These are phyloP conservation scores for Emberiza fucata DNA, from an alignment of 2,113 vertebrate genomes.

Conservation along the genomic window DNA sequence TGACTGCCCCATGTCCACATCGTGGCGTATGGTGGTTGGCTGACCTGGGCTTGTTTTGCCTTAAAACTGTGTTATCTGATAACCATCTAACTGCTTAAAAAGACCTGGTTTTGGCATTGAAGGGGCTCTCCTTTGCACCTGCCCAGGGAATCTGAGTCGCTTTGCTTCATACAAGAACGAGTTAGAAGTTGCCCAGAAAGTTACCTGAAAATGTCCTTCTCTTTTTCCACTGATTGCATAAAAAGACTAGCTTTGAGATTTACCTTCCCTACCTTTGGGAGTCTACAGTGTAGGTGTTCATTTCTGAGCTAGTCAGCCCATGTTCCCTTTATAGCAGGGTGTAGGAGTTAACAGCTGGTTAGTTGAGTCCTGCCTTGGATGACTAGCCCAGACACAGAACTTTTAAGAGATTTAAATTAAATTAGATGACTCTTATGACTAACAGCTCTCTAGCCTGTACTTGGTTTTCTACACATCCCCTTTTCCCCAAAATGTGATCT, in stretches of 20 bases:
- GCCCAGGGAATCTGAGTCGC: background rate
- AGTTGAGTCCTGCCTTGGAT: background rate
- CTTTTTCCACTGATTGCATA: background rate
- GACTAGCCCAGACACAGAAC: background rate
- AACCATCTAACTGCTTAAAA: background rate
- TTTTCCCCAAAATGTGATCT: background rate
- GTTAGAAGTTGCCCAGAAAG: background rate
- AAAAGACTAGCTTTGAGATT: background rate
- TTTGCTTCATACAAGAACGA: background rate
- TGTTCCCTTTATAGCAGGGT: background rate
- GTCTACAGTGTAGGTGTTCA: slow-evolving; percentile 8
- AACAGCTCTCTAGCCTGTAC: background rate
- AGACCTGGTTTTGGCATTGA: background rate
- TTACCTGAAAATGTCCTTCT: background rate
- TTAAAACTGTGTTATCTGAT: too few species aligned
- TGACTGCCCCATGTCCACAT: background rate
- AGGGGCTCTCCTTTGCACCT: background rate
- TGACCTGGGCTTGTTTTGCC: background rate
- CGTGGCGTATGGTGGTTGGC: fast-evolving
- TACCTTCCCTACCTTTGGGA: background rate
- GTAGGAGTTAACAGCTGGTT: slow-evolving; percentile 54
- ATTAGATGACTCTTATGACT: background rate
- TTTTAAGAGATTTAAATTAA: background rate
- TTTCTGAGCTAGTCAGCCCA: background rate
- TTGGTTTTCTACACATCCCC: background rate